These are phyloP conservation scores for Sclerurus mexicanus DNA, from an alignment of 2,113 vertebrate species.

Conservation along the genomic window DNA sequence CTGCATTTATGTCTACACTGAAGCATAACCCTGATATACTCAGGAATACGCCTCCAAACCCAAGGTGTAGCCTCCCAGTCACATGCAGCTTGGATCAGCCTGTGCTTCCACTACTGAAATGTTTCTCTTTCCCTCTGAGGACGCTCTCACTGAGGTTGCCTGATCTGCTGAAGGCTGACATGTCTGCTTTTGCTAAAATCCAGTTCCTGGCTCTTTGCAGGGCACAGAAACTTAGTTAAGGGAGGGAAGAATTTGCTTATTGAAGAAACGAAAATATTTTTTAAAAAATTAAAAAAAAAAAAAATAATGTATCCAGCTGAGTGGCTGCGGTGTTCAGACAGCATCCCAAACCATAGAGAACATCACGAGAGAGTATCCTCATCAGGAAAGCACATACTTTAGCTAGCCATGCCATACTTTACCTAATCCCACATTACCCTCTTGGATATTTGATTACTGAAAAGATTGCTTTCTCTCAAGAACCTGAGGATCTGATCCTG, in stretches of 20 bases:
- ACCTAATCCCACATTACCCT: not conserved
- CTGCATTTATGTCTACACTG: accelerated
- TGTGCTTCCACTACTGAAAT: not conserved
- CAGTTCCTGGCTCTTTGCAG: not conserved
- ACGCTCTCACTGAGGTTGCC: not conserved
- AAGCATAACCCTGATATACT: not conserved
- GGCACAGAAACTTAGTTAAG: not conserved
- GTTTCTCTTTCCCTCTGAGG: not conserved
- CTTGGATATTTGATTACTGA: not conserved
- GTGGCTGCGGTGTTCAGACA: not conserved
- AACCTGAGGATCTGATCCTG: not conserved
- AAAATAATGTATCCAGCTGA: not conserved
- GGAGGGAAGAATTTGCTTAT: not conserved
- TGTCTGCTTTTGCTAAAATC: not conserved
- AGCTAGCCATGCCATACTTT: not conserved
- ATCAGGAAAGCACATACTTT: not conserved
- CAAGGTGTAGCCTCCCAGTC: not conserved
- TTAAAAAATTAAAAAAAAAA: not conserved
- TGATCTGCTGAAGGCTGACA: not conserved
- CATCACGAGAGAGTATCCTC: not conserved
- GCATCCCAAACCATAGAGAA: not conserved
- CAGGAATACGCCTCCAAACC: not conserved
- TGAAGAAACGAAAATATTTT: not conserved
- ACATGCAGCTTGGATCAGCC: not conserved
- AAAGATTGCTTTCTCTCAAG: not conserved